These are phyloP conservation scores for Psix sp. DNA, from an alignment of 1,140 invertebrate species.

Conservation along the genomic window DNA sequence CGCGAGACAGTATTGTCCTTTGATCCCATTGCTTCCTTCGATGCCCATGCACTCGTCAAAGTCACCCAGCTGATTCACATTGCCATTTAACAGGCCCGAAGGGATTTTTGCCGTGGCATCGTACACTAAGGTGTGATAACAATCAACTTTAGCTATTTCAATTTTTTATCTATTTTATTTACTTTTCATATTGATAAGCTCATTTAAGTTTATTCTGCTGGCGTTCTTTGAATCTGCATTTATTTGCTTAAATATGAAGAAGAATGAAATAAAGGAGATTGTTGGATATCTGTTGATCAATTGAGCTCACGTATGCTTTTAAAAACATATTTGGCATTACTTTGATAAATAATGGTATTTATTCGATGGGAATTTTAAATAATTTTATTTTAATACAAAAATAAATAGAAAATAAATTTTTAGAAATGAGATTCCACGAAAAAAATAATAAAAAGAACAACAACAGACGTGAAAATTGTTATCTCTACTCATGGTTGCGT, in stretches of 20 bases:
- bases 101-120: constrained; percentile 80
- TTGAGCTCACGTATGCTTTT: no score
- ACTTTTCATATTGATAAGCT: neutral
- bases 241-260: neutral
- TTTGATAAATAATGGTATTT: no score
- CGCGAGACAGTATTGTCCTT: constrained; percentile 81
- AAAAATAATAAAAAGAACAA: no score
- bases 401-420: no score
- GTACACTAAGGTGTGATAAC: constrained; percentile 76
- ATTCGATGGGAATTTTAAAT: no score
- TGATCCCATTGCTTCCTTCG: constrained; percentile 71
- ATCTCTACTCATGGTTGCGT: constrained; percentile 2
- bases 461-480: no score
- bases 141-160: constrained; percentile 30
- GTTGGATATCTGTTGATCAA: neutral
- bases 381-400: no score
- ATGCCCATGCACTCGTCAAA: constrained; percentile 80
- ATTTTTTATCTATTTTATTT: constrained; percentile 1
- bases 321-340: no score
- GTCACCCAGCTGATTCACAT: constrained; percentile 82
- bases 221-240: constrained; percentile 9
- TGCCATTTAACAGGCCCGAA: constrained; percentile 81
- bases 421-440: no score
- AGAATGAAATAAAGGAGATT: neutral
- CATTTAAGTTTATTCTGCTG: constrained; percentile 19